A percentile compares a stretch with the other conserved stretches of the same genome.
phyloP scores from a whole-genome alignment of 2,797 vertebrate genomes.

The Moxostoma hubbsi region DNA sequence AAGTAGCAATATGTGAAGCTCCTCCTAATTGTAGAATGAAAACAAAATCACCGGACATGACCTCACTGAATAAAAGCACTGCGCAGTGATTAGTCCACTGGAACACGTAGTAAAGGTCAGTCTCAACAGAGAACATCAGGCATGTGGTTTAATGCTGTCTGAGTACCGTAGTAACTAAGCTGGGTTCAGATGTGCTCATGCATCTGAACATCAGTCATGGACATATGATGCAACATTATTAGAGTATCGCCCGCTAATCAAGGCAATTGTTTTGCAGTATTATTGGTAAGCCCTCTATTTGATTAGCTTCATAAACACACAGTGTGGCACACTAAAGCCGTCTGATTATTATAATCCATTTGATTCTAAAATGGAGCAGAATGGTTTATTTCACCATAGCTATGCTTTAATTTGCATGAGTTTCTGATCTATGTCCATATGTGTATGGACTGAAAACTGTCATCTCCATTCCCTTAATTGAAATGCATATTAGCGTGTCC shows the following conservation, averaged over 20 bases:
- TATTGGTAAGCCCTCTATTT: slow-evolving; percentile 25
- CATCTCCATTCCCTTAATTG: too few relatives aligned
- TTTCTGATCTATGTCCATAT: too few relatives aligned
- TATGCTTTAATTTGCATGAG: too few relatives aligned
- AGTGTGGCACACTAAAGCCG: neutral
- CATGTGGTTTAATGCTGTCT: neutral
- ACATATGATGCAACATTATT: slow-evolving; percentile 16
- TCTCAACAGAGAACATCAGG: neutral
- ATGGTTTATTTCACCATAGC: too few relatives aligned
- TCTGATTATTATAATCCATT: slow-evolving; percentile 11
- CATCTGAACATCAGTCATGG: neutral
- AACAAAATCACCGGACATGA: neutral
- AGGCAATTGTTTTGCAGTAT: slow-evolving; percentile 11
- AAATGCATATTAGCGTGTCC: too few relatives aligned
- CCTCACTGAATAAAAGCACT: neutral
- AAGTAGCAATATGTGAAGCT: neutral
- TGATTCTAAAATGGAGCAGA: too few relatives aligned
- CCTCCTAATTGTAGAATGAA: neutral
- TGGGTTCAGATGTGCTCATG: neutral
- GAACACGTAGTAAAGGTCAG: neutral
- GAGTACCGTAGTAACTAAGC: neutral
- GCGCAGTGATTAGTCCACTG: neutral
- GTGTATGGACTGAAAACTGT: too few relatives aligned
- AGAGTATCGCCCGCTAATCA: neutral
- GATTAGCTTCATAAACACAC: slow-evolving; percentile 7